phyloP scores from a whole-genome alignment of 2,888 invertebrate species.

The Priapulus caudatus region DNA sequence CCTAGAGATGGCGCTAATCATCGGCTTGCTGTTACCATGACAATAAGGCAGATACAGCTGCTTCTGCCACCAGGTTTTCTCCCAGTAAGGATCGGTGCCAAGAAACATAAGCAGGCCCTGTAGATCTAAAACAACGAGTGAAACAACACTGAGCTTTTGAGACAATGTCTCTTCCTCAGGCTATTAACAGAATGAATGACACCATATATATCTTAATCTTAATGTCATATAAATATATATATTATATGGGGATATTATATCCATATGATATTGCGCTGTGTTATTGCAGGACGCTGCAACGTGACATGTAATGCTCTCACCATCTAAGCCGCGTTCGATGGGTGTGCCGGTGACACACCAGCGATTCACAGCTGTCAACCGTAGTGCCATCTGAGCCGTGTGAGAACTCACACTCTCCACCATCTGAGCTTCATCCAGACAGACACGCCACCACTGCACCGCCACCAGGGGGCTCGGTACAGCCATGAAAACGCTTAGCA shows the following conservation, averaged over 20 bases:
- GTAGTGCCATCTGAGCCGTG: conserved; percentile 51
- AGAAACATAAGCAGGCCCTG: conserved; percentile 51
- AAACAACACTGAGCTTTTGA: no score
- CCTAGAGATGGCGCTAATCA: conserved; percentile 45
- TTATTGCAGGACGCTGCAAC: no score
- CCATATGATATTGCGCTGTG: no score
- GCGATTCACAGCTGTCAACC: conserved; percentile 48
- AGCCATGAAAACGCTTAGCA: conserved; percentile 50
- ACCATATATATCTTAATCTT: no score
- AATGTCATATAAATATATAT: no score
- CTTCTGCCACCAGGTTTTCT: conserved; percentile 44
- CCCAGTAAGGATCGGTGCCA: conserved; percentile 46
- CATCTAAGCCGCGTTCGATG: conserved; percentile 47
- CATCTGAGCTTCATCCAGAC: conserved; percentile 69
- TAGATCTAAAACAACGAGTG: conserved; percentile 43
- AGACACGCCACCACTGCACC: conserved; percentile 62
- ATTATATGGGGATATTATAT: no score
- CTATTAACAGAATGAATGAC: no score
- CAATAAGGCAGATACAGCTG: conserved; percentile 45
- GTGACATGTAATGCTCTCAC: no score
- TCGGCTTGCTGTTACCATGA: conserved; percentile 39
- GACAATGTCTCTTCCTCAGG: no score
- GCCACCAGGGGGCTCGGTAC: conserved; percentile 54
- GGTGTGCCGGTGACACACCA: conserved; percentile 64
- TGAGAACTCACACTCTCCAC: conserved; percentile 50